Evolutionary conservation across 2,797 vertebrate species (phyloP).

Genomic region (Eleutherodactylus coqui): DNA sequence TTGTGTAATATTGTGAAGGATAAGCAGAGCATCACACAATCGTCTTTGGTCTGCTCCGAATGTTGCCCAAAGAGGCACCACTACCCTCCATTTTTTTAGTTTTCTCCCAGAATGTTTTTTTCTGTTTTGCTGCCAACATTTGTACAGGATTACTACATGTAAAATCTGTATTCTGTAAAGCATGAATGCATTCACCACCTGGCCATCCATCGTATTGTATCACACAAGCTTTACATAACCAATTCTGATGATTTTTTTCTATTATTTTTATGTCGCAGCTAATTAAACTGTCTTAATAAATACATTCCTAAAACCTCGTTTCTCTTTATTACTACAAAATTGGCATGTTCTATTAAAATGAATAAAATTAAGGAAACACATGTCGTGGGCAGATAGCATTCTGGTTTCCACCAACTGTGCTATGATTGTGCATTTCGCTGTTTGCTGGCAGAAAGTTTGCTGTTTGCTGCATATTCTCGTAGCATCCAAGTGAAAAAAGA

Average conservation of each 20-base stretch:
- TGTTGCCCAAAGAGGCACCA: no score
- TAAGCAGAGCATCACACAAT: no score
- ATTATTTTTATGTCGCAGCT: slow-evolving; percentile 13
- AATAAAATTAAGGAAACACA: slow-evolving; percentile 58
- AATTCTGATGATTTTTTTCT: neutral
- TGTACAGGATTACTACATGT: neutral
- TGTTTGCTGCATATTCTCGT: slow-evolving; percentile 40
- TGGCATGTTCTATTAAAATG: slow-evolving; percentile 39
- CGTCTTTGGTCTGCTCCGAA: no score
- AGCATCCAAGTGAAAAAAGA: slow-evolving; percentile 47
- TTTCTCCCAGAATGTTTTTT: neutral
- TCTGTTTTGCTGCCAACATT: neutral
- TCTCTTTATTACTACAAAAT: slow-evolving; percentile 41
- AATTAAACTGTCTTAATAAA: slow-evolving; percentile 29
- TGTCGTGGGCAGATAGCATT: slow-evolving; percentile 58
- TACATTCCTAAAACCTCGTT: slow-evolving; percentile 5
- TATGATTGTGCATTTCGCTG: slow-evolving; percentile 61
- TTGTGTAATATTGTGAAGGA: no score
- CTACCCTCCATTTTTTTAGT: no score
- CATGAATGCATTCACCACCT: neutral
- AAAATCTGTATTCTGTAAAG: neutral
- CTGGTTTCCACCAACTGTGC: slow-evolving; percentile 61
- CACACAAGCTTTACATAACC: neutral
- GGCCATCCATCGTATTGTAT: neutral
- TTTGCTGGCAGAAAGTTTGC: slow-evolving; percentile 49